Conservation (phyloP, 2,113 vertebrate species). For the Coptodon rendalli region DNA sequence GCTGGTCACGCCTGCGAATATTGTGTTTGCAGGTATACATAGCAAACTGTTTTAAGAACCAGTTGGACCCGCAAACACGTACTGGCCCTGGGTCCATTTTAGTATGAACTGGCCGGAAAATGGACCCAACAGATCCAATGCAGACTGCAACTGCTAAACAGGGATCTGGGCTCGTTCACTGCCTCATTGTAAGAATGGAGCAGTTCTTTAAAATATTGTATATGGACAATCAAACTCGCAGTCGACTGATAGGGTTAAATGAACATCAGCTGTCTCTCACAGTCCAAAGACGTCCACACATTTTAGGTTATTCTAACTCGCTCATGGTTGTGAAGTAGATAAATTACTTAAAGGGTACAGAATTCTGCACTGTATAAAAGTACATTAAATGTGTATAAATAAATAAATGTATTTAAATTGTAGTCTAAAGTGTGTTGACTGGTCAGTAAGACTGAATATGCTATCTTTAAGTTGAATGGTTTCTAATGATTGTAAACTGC, state of each 20-base stretch:
- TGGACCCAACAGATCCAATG: not conserved
- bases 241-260: fast-evolving
- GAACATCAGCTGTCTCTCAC: not conserved
- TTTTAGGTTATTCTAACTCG: not conserved
- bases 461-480: not conserved
- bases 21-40: not conserved
- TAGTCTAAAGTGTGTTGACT: not conserved
- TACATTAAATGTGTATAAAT: not conserved
- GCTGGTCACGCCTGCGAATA: fast-evolving
- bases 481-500: not conserved
- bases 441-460: not conserved
- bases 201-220: not conserved
- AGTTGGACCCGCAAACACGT: not conserved
- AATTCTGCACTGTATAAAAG: not conserved
- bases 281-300: not conserved
- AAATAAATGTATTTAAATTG: not conserved
- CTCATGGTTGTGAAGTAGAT: not conserved
- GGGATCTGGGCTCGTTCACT: not conserved
- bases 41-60: not conserved
- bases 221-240: not conserved
- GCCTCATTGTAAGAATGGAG: not conserved
- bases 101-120: not conserved
- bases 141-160: not conserved
- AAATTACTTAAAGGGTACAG: not conserved
- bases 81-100: fast-evolving